These are phyloP conservation scores for Orthosia gothica DNA, from an alignment of 2,888 invertebrate genomes.

Conservation along the genomic window DNA sequence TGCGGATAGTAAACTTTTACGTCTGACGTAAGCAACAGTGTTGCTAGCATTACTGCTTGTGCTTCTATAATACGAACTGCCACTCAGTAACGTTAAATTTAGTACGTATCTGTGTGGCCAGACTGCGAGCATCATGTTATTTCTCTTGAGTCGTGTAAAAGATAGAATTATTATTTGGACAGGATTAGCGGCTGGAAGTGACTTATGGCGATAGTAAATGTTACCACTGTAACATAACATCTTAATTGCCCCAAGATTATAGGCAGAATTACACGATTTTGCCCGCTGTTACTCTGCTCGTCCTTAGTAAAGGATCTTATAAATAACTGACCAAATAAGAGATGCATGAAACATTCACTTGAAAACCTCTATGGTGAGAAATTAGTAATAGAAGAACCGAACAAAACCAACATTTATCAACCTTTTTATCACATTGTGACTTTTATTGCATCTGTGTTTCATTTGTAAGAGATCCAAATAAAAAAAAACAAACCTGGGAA, in stretches of 20 bases:
- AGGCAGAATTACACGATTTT: neutral
- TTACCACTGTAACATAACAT: neutral
- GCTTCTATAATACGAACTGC: conserved; percentile 45
- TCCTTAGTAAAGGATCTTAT: no score
- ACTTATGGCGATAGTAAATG: neutral
- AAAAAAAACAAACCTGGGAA: no score
- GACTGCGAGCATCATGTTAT: conserved; percentile 4
- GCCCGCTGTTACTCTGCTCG: no score
- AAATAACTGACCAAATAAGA: no score
- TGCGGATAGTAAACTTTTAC: conserved; percentile 53
- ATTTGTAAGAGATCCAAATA: no score
- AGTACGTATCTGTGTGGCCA: conserved; percentile 45
- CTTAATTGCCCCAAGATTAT: no score
- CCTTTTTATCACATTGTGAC: no score
- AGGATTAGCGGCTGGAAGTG: neutral
- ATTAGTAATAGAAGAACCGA: no score
- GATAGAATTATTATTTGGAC: neutral
- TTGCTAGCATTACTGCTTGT: conserved; percentile 43
- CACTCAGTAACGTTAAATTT: conserved; percentile 48
- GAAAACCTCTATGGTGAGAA: neutral
- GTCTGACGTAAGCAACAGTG: conserved; percentile 50
- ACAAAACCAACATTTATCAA: neutral
- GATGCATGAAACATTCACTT: no score
- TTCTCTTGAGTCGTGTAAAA: conserved; percentile 20
- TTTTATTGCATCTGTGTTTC: no score